Conservation (phyloP, 2,888 invertebrate species). For the Drosophila algonquin region DNA sequence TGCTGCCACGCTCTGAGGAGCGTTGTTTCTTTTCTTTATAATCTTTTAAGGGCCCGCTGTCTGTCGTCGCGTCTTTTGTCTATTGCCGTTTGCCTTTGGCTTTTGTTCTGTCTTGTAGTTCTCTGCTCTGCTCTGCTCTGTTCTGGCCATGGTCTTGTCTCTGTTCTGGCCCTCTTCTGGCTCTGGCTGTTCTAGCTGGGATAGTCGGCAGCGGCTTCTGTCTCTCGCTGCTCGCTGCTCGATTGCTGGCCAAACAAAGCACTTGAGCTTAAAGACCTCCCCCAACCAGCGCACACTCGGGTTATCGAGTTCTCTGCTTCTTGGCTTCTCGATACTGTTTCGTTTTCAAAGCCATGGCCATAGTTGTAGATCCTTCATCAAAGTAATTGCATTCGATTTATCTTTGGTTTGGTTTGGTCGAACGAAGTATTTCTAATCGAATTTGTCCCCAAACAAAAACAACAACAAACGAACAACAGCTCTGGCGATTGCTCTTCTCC, state of each 20-base stretch:
- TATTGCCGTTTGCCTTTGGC: conserved; percentile 46
- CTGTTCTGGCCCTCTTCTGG: no score
- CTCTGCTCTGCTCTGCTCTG: conserved; percentile 18
- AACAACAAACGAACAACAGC: not conserved
- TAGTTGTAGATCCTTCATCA: conserved; percentile 20
- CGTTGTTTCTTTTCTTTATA: conserved; percentile 60
- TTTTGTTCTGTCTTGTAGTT: conserved; percentile 50
- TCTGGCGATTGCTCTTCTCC: not conserved
- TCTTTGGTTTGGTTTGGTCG: not conserved
- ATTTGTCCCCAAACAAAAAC: not conserved
- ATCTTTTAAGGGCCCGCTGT: conserved; percentile 63
- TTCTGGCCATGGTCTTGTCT: no score
- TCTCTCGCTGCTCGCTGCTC: not conserved
- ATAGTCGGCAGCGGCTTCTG: conserved; percentile 5
- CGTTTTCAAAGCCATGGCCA: conserved; percentile 15
- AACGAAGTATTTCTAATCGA: not conserved
- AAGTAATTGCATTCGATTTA: conserved; percentile 35
- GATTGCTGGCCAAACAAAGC: conserved; percentile 58
- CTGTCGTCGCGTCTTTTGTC: conserved; percentile 60
- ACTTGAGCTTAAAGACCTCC: conserved; percentile 53
- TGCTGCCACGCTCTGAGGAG: conserved; percentile 6
- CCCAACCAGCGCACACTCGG: conserved; percentile 1
- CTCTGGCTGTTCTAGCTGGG: not conserved
- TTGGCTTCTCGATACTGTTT: not conserved
- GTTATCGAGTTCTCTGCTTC: not conserved